Percentiles rank a stretch among this genome's conserved stretches.
These are phyloP conservation scores for Carassius carassius DNA, from an alignment of 2,113 vertebrate genomes.

Conservation along the genomic window DNA sequence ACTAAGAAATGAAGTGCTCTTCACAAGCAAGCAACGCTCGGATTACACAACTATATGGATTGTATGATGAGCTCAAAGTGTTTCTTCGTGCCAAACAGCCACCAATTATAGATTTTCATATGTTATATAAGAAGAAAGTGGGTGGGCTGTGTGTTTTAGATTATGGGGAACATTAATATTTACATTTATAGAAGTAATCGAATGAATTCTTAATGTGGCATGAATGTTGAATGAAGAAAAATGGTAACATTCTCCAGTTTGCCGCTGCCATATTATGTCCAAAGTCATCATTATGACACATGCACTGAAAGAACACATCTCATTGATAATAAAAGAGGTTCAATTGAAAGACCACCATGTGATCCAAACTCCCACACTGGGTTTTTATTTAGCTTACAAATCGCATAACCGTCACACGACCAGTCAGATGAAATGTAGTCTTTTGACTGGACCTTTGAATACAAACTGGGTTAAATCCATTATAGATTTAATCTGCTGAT, in stretches of 20 bases:
- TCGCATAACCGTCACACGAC: neutral
- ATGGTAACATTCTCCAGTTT: neutral
- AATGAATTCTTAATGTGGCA: neutral
- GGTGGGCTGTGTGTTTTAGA: neutral
- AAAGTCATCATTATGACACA: neutral
- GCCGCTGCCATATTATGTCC: neutral
- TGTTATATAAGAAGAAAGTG: neutral
- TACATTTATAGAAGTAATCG: neutral
- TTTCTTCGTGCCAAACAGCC: neutral
- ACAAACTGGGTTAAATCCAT: conserved; percentile 13
- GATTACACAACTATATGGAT: neutral
- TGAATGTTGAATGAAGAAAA: conserved; percentile 15
- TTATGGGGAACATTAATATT: conserved; percentile 11
- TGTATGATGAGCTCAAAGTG: neutral
- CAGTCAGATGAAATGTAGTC: neutral
- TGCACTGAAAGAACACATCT: neutral
- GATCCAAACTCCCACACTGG: neutral
- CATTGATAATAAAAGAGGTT: conserved; percentile 22
- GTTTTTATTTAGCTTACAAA: conserved; percentile 7
- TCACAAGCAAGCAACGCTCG: conserved; percentile 13
- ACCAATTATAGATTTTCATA: conserved; percentile 22
- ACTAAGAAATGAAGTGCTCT: conserved; percentile 12
- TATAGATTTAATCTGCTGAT: conserved; percentile 23
- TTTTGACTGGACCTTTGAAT: neutral
- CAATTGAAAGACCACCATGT: neutral